Percentiles rank a stretch among this genome's conserved stretches.
Evolutionary conservation across 2,888 invertebrate genomes (phyloP).

Genomic region (Lasioglossum marginatum): DNA sequence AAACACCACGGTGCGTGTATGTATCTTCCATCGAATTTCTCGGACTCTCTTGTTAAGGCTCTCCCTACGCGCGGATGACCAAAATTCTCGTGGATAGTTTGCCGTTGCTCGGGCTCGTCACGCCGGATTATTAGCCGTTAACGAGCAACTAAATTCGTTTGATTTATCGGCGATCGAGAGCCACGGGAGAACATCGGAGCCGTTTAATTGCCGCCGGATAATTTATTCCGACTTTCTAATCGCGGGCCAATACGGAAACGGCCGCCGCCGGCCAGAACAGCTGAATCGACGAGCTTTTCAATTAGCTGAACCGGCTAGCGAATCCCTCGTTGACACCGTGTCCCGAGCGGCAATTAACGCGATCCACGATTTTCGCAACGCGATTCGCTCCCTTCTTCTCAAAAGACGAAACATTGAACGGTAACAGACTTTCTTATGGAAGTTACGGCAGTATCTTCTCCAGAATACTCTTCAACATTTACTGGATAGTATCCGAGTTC

Average conservation of each 20-base stretch:
- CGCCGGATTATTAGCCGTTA: conserved; percentile 25
- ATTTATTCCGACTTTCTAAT: conserved; percentile 61
- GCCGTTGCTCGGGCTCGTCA: background rate
- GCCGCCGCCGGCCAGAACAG: background rate
- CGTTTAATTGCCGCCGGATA: conserved; percentile 49
- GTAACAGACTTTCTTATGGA: background rate
- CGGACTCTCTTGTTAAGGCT: background rate
- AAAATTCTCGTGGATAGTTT: background rate
- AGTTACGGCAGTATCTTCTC: too few relatives aligned
- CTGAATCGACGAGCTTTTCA: conserved; percentile 31
- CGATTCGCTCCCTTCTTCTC: background rate
- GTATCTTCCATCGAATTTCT: conserved; percentile 14
- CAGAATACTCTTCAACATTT: too few relatives aligned
- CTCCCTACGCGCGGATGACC: background rate
- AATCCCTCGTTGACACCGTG: conserved; percentile 4
- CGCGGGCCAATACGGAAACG: conserved; percentile 19
- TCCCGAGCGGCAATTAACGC: conserved; percentile 17
- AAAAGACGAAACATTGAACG: background rate
- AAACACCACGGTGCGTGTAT: background rate
- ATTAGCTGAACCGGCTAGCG: conserved; percentile 25
- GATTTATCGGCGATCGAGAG: conserved; percentile 46
- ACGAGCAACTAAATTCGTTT: conserved; percentile 44
- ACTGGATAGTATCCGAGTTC: too few relatives aligned
- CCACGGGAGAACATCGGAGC: conserved; percentile 21
- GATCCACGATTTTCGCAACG: background rate